A percentile compares a stretch with the other conserved stretches of the same genome.
Evolutionary conservation across 2,113 vertebrate species (phyloP).

Genomic region (Crypturellus undulatus): DNA sequence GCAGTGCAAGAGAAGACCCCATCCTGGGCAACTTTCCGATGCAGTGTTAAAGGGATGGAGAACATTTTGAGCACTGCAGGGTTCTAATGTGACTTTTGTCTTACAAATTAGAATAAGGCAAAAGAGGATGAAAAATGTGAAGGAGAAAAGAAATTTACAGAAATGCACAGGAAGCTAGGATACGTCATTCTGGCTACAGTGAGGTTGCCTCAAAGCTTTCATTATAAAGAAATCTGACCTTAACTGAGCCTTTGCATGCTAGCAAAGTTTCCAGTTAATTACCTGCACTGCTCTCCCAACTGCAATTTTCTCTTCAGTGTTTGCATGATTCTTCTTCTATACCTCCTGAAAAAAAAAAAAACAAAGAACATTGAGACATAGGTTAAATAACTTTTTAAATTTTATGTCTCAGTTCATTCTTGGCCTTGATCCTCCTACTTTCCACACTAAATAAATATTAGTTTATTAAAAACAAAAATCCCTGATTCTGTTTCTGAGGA

Average conservation of each 20-base stretch:
- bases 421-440: not conserved
- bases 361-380: not conserved
- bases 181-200: not conserved
- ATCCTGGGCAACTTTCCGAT: not conserved
- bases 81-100: not conserved
- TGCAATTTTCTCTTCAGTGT: not conserved
- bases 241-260: not conserved
- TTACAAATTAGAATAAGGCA: not conserved
- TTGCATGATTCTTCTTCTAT: not conserved
- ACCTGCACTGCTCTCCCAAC: rapidly evolving
- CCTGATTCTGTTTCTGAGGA: not conserved
- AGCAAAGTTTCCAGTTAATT: not conserved
- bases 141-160: not conserved
- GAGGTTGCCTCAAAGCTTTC: not conserved
- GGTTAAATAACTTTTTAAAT: not conserved
- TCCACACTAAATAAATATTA: not conserved
- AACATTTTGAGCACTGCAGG: not conserved
- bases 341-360: not conserved
- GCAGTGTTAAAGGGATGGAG: not conserved
- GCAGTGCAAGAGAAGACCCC: not conserved
- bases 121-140: not conserved
- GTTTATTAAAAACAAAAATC: not conserved
- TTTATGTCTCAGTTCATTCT: not conserved
- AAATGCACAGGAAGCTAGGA: not conserved
- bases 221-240: not conserved